Percentiles rank a stretch among this genome's conserved stretches.
Conservation (phyloP, 2,797 vertebrate species). For the Sebastes trivittatus region DNA sequence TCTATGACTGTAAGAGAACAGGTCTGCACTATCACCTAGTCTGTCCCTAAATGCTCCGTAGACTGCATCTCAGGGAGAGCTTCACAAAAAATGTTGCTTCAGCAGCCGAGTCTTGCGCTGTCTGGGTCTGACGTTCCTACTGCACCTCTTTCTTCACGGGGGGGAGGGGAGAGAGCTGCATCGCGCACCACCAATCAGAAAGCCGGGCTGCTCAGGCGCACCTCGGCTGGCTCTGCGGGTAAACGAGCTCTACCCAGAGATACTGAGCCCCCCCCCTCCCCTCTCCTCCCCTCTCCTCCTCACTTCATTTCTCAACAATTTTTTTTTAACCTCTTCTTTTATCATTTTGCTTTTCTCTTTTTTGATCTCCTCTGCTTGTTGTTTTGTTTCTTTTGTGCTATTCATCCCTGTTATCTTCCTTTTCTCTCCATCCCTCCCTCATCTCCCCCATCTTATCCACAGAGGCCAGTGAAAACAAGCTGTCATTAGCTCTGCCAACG, state of each 20-base stretch:
- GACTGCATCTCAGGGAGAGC: conserved; percentile 46
- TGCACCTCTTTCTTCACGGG: conserved; percentile 77
- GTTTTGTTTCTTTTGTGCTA: conserved; percentile 23
- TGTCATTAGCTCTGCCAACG: conserved; percentile 50
- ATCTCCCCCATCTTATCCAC: conserved; percentile 14
- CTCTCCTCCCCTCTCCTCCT: conserved; percentile 5
- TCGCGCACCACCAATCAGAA: conserved; percentile 78
- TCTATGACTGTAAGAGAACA: not conserved
- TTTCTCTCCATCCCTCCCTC: conserved; percentile 10
- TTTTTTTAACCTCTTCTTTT: conserved; percentile 10
- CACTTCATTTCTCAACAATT: conserved; percentile 1
- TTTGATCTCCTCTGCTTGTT: not conserved
- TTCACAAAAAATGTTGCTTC: conserved; percentile 38
- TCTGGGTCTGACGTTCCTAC: conserved; percentile 75
- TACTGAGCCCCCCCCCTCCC: conserved; percentile 51
- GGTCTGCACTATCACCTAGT: conserved; percentile 8
- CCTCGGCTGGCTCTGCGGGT: conserved; percentile 77
- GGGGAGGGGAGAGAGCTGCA: conserved; percentile 72
- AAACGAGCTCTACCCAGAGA: conserved; percentile 84
- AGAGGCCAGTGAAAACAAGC: conserved; percentile 59
- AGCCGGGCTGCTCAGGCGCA: conserved; percentile 66
- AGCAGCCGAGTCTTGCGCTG: conserved; percentile 68
- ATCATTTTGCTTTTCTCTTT: conserved; percentile 19
- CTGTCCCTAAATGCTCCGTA: conserved; percentile 19
- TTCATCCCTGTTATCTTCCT: conserved; percentile 12